Evolutionary conservation across 1,140 invertebrate genomes (phyloP).

Genomic region (Penaeus vannamei): DNA sequence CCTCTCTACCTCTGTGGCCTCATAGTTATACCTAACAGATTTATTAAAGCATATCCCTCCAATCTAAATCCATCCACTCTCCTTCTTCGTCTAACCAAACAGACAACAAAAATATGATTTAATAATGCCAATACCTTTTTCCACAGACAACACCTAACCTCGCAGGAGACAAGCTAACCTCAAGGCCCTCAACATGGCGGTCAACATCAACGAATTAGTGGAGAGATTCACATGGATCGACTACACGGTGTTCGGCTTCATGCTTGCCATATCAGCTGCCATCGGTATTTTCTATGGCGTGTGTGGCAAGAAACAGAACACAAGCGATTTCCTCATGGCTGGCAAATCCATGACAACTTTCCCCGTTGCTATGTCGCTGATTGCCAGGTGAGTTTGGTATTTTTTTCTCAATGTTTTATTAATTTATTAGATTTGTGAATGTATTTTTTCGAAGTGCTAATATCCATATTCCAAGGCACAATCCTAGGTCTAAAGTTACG

Average conservation of each 20-base stretch:
- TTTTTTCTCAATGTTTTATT: too few relatives aligned
- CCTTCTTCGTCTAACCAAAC: too few relatives aligned
- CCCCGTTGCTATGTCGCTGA: slow-evolving; percentile 85
- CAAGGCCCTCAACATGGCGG: neutral
- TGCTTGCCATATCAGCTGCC: slow-evolving; percentile 79
- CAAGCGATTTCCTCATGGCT: slow-evolving; percentile 85
- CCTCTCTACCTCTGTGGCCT: too few relatives aligned
- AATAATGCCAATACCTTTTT: neutral
- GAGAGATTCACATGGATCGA: slow-evolving; percentile 67
- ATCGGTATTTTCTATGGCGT: slow-evolving; percentile 80
- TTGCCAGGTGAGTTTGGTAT: slow-evolving; percentile 74
- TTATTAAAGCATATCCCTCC: too few relatives aligned
- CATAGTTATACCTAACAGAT: too few relatives aligned
- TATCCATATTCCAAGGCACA: too few relatives aligned
- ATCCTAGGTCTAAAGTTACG: too few relatives aligned
- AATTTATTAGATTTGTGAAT: neutral
- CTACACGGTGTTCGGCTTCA: slow-evolving; percentile 72
- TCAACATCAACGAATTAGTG: neutral
- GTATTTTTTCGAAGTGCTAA: neutral
- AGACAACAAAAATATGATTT: too few relatives aligned
- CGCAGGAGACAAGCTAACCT: neutral
- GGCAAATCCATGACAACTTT: slow-evolving; percentile 86
- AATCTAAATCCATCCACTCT: too few relatives aligned
- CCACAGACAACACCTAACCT: neutral
- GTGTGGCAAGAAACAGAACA: slow-evolving; percentile 78